Conservation (phyloP, 2,888 invertebrate genomes). For the Hemicrepidius hirtus region DNA sequence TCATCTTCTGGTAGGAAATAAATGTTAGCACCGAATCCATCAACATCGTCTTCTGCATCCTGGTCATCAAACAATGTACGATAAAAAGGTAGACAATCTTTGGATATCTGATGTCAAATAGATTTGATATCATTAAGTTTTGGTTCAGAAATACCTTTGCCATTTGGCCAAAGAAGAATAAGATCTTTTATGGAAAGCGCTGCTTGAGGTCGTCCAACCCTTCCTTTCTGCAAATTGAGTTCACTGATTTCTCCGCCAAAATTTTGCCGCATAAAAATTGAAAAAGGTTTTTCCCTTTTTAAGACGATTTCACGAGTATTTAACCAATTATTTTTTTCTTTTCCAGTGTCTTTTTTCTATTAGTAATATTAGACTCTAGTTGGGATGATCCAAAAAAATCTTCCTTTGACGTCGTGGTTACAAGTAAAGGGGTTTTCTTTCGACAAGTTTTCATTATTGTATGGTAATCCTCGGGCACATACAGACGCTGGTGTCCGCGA, state of each 20-base stretch:
- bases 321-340: conserved; percentile 20
- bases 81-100: conserved; percentile 11
- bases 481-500: neutral
- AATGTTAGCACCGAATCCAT: conserved; percentile 3
- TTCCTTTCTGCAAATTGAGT: conserved; percentile 9
- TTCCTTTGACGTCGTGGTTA: conserved; percentile 4
- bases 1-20: conserved; percentile 16
- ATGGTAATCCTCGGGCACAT: neutral
- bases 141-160: conserved; percentile 13
- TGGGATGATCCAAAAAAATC: neutral
- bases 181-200: conserved; percentile 18
- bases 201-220: neutral
- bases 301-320: conserved; percentile 3
- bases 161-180: neutral
- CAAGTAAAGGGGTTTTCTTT: neutral
- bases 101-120: conserved; percentile 21
- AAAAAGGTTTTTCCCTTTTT: conserved; percentile 7
- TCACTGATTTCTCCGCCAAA: conserved; percentile 15
- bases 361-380: conserved; percentile 1
- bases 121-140: conserved; percentile 19
- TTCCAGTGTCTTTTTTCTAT: neutral
- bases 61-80: conserved; percentile 7
- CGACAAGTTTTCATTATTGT: neutral
- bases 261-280: conserved; percentile 22
- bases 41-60: conserved; percentile 8